Base-by-base conservation (phyloP, 2,113 vertebrate genomes). In the Corynorhinus townsendii region DNA sequence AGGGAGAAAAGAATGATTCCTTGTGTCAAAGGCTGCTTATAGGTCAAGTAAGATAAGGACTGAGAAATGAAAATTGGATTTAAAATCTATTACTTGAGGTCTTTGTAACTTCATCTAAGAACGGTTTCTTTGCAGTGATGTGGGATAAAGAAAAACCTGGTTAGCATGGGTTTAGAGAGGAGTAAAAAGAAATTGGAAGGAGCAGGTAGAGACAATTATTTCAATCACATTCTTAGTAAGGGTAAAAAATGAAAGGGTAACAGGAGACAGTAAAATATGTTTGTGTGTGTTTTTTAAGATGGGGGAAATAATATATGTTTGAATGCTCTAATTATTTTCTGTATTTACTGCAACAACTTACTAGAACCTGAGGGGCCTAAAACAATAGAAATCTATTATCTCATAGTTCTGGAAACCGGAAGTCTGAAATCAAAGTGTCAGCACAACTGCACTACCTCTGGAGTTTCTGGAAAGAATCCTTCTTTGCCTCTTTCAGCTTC, bases 21-120 rank as follows among this genome's bases (percentile, higher is more conserved):
- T 20, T 49, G 3, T 52, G 64, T 77, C 52, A 86, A 72, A 86
- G 69, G 19, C 45, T 89, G 30, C 19, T 64, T 11, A 38, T 77
- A 68, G 62, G 59, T 89, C 52, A 94, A 94, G 45, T 28, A 49
- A 94, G 66, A 93, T 89, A 94, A 92, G 45, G 38, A 26, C 28
- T 93, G 45, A 95, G 68, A 88, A 91, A 93, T 88, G 59, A 90
- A 95, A 93, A 81, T 72, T 90, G 33, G 68, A 69, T 86, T 94
- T 69, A 86, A n/a, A 91, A 86, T 82, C 77, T 86, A 93, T 94
- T 93, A 66, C 4, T 89, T 79, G 24, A 89, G n/a, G 19, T 86
- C 35, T 88, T 72, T 89, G 22, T 72, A 76, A 56, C 72, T 91
- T 68, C 59, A 86, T 16, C 38, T 73, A 47, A 72, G 9, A 91